Percentiles rank a stretch among this genome's conserved stretches.
phyloP scores from a whole-genome alignment of 2,888 invertebrate species.

The Lepidocyrtinus sp. region DNA sequence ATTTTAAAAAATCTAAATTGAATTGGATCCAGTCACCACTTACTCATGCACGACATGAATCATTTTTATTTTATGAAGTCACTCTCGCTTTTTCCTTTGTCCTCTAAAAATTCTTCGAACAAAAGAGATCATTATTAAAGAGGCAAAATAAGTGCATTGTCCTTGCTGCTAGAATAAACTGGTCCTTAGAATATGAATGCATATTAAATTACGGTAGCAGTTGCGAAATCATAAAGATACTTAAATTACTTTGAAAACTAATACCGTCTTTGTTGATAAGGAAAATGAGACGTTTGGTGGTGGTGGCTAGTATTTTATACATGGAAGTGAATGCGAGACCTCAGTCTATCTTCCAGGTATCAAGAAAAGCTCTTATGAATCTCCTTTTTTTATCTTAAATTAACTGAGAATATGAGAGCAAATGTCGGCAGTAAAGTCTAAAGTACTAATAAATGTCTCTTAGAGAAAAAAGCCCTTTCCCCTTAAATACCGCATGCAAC shows the following conservation, averaged over 20 bases:
- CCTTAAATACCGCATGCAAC: not conserved
- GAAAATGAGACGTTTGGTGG: not conserved
- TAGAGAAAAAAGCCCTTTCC: not conserved
- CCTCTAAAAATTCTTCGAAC: constrained; percentile 46
- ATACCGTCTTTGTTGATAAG: not conserved
- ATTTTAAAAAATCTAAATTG: not conserved
- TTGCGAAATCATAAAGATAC: not conserved
- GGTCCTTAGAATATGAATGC: not conserved
- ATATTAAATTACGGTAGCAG: not conserved
- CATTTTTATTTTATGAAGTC: constrained; percentile 54
- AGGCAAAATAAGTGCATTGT: not conserved
- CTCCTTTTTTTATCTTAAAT: not conserved
- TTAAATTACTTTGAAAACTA: not conserved
- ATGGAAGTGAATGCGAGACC: not conserved
- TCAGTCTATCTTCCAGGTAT: not conserved
- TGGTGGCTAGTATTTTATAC: no score
- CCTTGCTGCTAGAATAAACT: not conserved
- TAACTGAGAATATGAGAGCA: not conserved
- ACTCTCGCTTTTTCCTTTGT: constrained; percentile 43
- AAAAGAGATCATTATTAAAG: constrained; percentile 43
- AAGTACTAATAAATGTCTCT: not conserved
- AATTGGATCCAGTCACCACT: not conserved
- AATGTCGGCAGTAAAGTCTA: not conserved
- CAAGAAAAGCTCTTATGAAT: not conserved
- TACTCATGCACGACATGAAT: constrained; percentile 33